Percentiles rank a stretch among this genome's conserved stretches.
Evolutionary conservation across 2,113 vertebrate genomes (phyloP).

Genomic region (Corydoras maculifer): DNA sequence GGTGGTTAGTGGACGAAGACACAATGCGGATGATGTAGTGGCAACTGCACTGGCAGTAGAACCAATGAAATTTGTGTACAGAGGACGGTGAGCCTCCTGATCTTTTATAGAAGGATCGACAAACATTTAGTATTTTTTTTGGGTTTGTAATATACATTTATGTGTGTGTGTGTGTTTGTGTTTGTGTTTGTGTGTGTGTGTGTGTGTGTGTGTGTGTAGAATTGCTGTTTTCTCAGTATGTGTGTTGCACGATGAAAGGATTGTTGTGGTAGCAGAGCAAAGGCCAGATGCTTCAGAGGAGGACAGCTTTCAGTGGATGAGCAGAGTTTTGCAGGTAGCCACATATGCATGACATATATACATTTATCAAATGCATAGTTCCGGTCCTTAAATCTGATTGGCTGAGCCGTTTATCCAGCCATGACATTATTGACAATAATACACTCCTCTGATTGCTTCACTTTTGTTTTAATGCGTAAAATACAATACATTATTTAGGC

Average conservation of each 20-base stretch:
- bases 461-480: too few species aligned
- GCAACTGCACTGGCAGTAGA: constrained; percentile 88
- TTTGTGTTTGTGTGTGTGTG: constrained; percentile 14
- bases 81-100: constrained; percentile 77
- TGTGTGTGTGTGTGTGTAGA: constrained; percentile 54
- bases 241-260: constrained; percentile 86
- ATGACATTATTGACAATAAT: too few species aligned
- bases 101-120: too few species aligned
- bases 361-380: too few species aligned
- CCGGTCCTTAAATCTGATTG: too few species aligned
- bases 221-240: constrained; percentile 93
- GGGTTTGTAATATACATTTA: not conserved
- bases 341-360: constrained; percentile 1
- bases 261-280: constrained; percentile 92
- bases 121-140: too few species aligned
- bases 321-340: constrained; percentile 87
- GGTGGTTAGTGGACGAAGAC: constrained; percentile 81
- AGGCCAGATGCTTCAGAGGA: constrained; percentile 91
- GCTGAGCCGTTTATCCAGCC: too few species aligned
- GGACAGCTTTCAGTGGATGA: constrained; percentile 99
- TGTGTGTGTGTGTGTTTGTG: constrained; percentile 16
- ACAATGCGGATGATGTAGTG: constrained; percentile 87
- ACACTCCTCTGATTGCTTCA: too few species aligned
- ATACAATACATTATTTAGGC: too few species aligned
- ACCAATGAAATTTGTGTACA: constrained; percentile 96